These are phyloP conservation scores for Nesogale talazaci DNA, from an alignment of 2,113 vertebrate genomes.

Conservation along the genomic window DNA sequence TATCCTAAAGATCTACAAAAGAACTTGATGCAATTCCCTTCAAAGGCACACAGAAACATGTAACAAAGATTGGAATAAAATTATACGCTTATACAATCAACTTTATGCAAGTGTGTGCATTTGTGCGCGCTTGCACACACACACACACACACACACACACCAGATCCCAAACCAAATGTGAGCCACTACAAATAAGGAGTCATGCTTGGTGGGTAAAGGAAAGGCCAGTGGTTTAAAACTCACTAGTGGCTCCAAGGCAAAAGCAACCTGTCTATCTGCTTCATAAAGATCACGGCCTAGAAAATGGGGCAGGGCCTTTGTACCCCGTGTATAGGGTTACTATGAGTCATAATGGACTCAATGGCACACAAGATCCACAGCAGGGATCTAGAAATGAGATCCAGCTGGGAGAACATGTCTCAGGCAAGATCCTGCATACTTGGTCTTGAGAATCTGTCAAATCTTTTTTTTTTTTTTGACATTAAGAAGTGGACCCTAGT, in stretches of 20 bases:
- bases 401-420: not conserved
- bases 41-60: not conserved
- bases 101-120: not conserved
- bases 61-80: conserved; percentile 22
- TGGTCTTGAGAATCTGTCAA: not conserved
- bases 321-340: not conserved
- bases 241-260: not conserved
- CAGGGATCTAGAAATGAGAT: not conserved
- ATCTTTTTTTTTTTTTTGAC: conserved; percentile 33
- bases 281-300: not conserved
- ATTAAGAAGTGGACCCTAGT: not conserved
- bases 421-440: conserved; percentile 19
- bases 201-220: not conserved
- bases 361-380: not conserved
- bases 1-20: not conserved
- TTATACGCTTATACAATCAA: conserved; percentile 5
- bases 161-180: not conserved
- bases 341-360: not conserved
- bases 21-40: not conserved
- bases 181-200: not conserved
- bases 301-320: too few species aligned
- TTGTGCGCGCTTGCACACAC: too few species aligned
- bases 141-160: not conserved
- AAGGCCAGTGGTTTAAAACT: not conserved
- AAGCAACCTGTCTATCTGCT: not conserved